Percentiles rank a stretch among this genome's conserved stretches.
Evolutionary conservation across 2,113 vertebrate species (phyloP).

Genomic region (Redunca redunca): DNA sequence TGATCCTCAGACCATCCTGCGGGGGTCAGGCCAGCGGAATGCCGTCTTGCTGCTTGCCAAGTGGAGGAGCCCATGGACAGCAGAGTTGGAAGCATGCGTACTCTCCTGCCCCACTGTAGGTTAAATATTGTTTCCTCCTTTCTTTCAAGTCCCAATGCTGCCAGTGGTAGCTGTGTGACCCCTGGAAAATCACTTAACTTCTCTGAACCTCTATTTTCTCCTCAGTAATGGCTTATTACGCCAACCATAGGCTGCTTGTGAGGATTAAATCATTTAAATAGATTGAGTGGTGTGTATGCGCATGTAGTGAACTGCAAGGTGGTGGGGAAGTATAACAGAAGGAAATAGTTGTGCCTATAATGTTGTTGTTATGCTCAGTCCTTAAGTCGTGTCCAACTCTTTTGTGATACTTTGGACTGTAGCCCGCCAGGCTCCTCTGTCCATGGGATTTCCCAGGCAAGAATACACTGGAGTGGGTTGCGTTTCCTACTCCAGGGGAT

Average conservation of each 20-base stretch:
- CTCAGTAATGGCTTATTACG: constrained; percentile 17
- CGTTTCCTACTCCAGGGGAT: background rate
- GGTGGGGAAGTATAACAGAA: background rate
- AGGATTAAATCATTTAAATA: constrained; percentile 36
- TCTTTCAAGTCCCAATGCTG: background rate
- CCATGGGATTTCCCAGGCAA: background rate
- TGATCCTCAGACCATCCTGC: background rate
- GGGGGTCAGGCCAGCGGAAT: background rate
- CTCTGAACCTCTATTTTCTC: constrained; percentile 42
- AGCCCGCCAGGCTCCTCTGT: background rate
- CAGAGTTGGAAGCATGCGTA: background rate
- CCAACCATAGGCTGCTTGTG: background rate
- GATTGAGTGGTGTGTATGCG: background rate
- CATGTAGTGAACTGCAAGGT: background rate
- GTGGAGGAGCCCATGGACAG: background rate
- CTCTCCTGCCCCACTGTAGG: background rate
- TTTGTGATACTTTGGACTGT: background rate
- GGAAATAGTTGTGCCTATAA: background rate
- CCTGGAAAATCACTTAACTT: constrained; percentile 27
- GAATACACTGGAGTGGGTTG: background rate
- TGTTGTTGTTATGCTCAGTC: background rate
- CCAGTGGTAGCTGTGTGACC: background rate
- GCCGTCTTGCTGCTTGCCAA: background rate
- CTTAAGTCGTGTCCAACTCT: background rate
- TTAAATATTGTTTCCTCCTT: background rate